Evolutionary conservation across 2,797 vertebrate genomes (phyloP).

Genomic region (Bradypodion ventrale): DNA sequence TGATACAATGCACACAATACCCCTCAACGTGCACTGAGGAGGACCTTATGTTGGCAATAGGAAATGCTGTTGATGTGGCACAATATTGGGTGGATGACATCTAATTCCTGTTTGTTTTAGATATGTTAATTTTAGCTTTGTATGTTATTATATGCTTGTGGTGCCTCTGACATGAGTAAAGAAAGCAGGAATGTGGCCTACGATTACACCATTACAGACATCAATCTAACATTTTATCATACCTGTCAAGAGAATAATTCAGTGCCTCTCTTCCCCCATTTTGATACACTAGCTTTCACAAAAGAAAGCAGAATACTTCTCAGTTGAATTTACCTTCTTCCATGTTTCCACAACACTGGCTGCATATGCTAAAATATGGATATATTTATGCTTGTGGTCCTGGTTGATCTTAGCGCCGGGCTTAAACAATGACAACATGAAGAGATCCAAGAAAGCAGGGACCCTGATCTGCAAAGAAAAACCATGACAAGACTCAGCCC

Average conservation of each 20-base stretch:
- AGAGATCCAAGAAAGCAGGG: slow-evolving; percentile 96
- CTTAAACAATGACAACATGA: slow-evolving; percentile 97
- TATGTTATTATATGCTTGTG: too few relatives aligned
- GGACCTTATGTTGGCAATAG: too few relatives aligned
- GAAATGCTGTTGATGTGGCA: too few relatives aligned
- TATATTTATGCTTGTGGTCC: slow-evolving; percentile 99
- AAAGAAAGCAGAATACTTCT: not conserved
- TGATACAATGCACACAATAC: too few relatives aligned
- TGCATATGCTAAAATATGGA: slow-evolving; percentile 96
- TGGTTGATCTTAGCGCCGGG: slow-evolving; percentile 98
- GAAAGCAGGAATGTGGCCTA: not conserved
- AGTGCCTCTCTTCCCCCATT: not conserved
- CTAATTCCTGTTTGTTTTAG: too few relatives aligned
- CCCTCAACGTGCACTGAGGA: too few relatives aligned
- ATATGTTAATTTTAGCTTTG: too few relatives aligned
- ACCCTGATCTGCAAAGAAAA: slow-evolving; percentile 82
- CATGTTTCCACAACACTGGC: slow-evolving; percentile 98
- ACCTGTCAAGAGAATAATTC: not conserved
- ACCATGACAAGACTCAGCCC: not conserved
- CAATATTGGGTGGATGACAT: too few relatives aligned
- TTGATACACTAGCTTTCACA: not conserved
- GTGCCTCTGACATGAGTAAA: too few relatives aligned
- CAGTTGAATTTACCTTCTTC: slow-evolving; percentile 87
- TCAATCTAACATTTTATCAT: slow-evolving; percentile 6
- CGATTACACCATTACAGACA: too few relatives aligned